Base-by-base conservation (phyloP, 1,140 invertebrate species). In the Zaprionus inermis region DNA sequence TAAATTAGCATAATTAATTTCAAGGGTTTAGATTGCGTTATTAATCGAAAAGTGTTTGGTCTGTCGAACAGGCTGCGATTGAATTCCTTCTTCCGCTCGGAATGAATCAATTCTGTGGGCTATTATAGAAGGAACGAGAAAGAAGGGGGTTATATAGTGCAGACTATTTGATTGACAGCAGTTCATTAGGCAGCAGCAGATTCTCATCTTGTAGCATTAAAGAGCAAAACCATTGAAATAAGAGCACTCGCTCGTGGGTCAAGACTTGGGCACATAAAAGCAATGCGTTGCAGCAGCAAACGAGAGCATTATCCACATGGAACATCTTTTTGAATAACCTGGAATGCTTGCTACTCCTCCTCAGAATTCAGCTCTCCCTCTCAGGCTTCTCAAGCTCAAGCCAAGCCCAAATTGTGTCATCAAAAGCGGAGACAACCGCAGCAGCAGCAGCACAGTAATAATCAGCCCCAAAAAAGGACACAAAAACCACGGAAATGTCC, bases 1-100 rank as follows among this genome's bases (percentile, higher is more conserved):
- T 79, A 79, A 84, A 83, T 73, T 79, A 78, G 76, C 81, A 79
- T 80, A 83, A 83, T 83, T 83, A 83, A 83, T 84, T 83, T 76
- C 55, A 32, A 52, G 51, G 77, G 44, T 18, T 54, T 58, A 58
- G 38, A n/a, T 44, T 59, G 30, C 54, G 64, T 79, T 79, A 84
- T 79, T 82, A 83, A 82, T 82, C 71, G 76, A 44, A 79, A 68
- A 82, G 68, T 52, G 65, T 36, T 30, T 10, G 14, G 3, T 34
- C 57, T 64, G n/a, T 34, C 9, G 41, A 52, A 38, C 36, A 73
- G 38, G 59, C 56, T 72, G 63, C 12, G 18, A 72, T 30, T 57
- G 36, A 49, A 60, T 68, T 73, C n/a, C 41, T 58, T 54, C 41
- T 59, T 32, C 22, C 9, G 0, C 38, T 16, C n/a, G 9, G 14